Evolutionary conservation across 2,113 vertebrate species (phyloP).

Genomic region (Zapus hudsonius): DNA sequence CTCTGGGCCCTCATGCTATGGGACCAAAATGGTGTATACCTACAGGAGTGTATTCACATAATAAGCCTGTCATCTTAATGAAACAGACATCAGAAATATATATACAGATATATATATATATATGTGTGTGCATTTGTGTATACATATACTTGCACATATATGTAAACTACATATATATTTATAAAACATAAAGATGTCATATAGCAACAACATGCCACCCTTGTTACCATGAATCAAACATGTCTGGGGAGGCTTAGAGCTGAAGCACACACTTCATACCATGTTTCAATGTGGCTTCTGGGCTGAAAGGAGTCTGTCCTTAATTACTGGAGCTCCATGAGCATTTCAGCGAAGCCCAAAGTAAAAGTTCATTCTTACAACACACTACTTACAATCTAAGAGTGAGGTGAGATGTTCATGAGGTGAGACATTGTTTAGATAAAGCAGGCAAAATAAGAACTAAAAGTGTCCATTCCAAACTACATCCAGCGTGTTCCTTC

Average conservation of each 20-base stretch:
- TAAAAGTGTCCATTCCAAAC: background rate
- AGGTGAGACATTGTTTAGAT: background rate
- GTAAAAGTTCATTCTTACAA: background rate
- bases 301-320: too few relatives aligned
- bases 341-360: background rate
- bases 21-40: background rate
- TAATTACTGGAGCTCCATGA: too few relatives aligned
- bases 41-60: background rate
- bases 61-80: background rate
- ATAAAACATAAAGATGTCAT: background rate
- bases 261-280: background rate
- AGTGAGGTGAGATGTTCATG: background rate
- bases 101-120: background rate
- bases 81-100: background rate
- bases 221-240: background rate
- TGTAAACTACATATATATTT: background rate
- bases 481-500: background rate
- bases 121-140: background rate
- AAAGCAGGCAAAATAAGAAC: background rate
- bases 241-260: background rate
- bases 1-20: background rate
- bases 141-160: background rate
- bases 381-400: background rate
- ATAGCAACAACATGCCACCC: background rate
- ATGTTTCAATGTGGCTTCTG: background rate